A percentile compares a stretch with the other conserved stretches of the same genome.
Conservation (phyloP, 2,888 invertebrate species). For the Alloscopus bannaensis region DNA sequence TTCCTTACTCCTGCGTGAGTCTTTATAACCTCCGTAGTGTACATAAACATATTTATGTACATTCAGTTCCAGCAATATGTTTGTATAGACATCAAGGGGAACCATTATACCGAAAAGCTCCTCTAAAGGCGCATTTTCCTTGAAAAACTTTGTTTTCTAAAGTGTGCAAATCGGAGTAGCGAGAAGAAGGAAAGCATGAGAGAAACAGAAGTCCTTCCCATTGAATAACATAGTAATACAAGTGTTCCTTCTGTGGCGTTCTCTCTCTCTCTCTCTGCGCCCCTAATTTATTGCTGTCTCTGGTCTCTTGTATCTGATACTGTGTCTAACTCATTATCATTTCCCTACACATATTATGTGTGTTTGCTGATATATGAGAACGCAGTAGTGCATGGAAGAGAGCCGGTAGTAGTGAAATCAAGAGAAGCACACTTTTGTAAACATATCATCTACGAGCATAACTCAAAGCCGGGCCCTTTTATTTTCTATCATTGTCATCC, state of each 20-base stretch:
- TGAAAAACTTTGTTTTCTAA: slow-evolving; percentile 16
- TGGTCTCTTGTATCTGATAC: slow-evolving; percentile 52
- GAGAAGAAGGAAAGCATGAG: slow-evolving; percentile 11
- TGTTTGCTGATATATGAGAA: too few relatives aligned
- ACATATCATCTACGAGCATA: slow-evolving; percentile 37
- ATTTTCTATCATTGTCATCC: slow-evolving; percentile 43
- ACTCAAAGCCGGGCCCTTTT: slow-evolving; percentile 51
- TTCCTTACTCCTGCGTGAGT: not conserved
- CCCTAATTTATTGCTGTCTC: slow-evolving; percentile 58
- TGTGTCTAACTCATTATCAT: slow-evolving; percentile 55
- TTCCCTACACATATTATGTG: slow-evolving; percentile 33
- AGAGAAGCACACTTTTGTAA: slow-evolving; percentile 27
- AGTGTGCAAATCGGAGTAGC: slow-evolving; percentile 23
- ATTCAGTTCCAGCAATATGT: not conserved
- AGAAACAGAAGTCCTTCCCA: slow-evolving; percentile 43
- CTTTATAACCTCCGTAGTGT: not conserved
- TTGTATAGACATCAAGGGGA: not conserved
- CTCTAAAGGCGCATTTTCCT: not conserved
- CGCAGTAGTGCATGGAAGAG: too few relatives aligned
- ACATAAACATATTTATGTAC: not conserved
- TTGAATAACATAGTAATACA: slow-evolving; percentile 10
- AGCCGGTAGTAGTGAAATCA: slow-evolving; percentile 10
- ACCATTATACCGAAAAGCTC: not conserved
- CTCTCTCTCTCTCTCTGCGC: slow-evolving; percentile 8
- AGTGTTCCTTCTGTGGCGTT: too few relatives aligned